phyloP scores from a whole-genome alignment of 2,797 vertebrate genomes.

The Neopelma chrysocephalum region DNA sequence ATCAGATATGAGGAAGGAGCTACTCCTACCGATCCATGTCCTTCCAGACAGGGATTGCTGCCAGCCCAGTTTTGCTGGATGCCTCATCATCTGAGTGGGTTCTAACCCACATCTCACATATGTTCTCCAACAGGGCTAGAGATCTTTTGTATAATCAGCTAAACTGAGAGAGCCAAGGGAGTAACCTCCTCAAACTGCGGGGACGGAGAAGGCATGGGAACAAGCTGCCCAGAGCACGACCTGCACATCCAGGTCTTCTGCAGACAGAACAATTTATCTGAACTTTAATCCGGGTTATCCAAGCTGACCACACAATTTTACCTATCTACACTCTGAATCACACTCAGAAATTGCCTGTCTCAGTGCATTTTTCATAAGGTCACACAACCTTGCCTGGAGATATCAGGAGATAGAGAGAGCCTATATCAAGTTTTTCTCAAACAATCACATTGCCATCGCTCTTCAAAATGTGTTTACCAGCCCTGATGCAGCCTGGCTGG shows the following conservation, averaged over 20 bases:
- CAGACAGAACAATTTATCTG: background rate
- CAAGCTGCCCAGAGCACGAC: background rate
- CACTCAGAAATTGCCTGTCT: background rate
- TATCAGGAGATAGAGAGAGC: background rate
- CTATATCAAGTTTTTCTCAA: background rate
- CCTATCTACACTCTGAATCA: background rate
- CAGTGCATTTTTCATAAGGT: background rate
- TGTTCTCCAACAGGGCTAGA: background rate
- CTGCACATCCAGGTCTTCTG: background rate
- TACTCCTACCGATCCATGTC: background rate
- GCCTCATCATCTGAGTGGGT: background rate
- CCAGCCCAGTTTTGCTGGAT: background rate
- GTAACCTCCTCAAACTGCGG: background rate
- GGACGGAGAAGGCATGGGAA: background rate
- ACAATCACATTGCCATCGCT: accelerated
- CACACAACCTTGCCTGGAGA: background rate
- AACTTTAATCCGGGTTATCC: background rate
- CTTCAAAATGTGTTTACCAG: background rate
- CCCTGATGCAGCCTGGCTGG: background rate
- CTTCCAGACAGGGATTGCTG: background rate
- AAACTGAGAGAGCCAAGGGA: background rate
- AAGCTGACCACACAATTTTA: background rate
- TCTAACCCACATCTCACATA: background rate
- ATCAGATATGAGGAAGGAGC: background rate
- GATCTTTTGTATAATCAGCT: background rate